Base-by-base conservation (phyloP, 1,140 invertebrate genomes). In the Hycleus phaleratus region DNA sequence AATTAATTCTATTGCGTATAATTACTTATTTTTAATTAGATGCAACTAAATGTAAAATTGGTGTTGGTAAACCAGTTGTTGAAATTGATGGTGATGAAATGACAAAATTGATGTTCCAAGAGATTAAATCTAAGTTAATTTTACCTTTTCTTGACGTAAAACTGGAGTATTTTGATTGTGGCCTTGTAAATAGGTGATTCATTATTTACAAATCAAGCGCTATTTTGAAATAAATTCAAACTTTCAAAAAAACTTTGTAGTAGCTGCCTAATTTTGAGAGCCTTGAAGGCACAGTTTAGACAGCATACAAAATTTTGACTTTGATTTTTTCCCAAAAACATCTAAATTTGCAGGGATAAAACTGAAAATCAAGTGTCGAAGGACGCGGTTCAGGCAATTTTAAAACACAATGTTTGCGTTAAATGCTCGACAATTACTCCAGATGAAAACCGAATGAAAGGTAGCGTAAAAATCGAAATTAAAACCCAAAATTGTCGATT, bases 61-160 rank as follows among this genome's bases (percentile, higher is more conserved):
- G 71, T 47, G 79, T 76, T 8, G 68, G 73, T 38, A 78, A 78
- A 24, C 79, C 85, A 38, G 79, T 90, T 32, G 87, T 89, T 39
- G 87, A 90, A 66, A 77, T 90, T 65, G 86, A 89, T 74, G 87
- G 87, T 52, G 87, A 89, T 77, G 87, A 90, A 73, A 89, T 90
- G 87, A 77, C 76, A 48, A 79, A 83, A 61, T 81, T 86, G 46
- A 85, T 86, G 44, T 86, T 84, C 82, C 82, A 86, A 61, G 79
- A 83, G 63, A 88, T 88, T 62, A 89, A 89, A 71, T 81, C 87
- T 57, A 79, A 76, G 62, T 70, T 88, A 10, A 87, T 89, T 55
- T 79, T 87, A 61, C 87, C 87, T 5, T 88, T 86, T 73, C 70
- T 89, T 44, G 86, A 89, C 68, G 49, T 88, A 42, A 81, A 87